These are phyloP conservation scores for Vanessa atalanta DNA, from an alignment of 1,140 invertebrate species.

Conservation along the genomic window DNA sequence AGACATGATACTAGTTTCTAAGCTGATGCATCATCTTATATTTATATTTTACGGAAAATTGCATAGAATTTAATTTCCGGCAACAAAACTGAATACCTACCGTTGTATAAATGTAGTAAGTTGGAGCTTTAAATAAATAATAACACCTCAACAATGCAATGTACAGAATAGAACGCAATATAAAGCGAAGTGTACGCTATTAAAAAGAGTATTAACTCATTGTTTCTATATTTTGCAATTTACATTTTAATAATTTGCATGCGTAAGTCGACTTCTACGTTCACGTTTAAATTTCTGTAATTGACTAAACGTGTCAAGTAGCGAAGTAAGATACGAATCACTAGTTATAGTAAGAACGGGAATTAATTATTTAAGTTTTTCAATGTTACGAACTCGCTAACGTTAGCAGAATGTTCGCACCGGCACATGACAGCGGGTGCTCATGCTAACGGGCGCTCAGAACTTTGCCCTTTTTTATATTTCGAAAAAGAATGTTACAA, in stretches of 20 bases:
- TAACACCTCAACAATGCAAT: background rate
- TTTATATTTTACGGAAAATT: no score
- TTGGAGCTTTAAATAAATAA: constrained; percentile 12
- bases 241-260: background rate
- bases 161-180: background rate
- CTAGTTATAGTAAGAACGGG: background rate
- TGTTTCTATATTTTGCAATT: no score
- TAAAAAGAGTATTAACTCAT: no score
- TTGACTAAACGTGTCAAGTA: background rate
- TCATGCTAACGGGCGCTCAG: constrained; percentile 35
- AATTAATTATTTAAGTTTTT: constrained; percentile 41
- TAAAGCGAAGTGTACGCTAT: background rate
- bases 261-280: background rate
- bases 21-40: no score
- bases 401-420: constrained; percentile 52
- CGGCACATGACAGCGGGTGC: constrained; percentile 26
- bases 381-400: constrained; percentile 52
- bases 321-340: background rate
- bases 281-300: background rate
- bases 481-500: constrained; percentile 21
- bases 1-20: no score
- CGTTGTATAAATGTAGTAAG: constrained; percentile 1
- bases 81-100: no score
- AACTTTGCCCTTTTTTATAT: constrained; percentile 53
- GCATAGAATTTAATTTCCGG: no score